Evolutionary conservation across 2,113 vertebrate species (phyloP).

Genomic region (Corvus moneduloides): DNA sequence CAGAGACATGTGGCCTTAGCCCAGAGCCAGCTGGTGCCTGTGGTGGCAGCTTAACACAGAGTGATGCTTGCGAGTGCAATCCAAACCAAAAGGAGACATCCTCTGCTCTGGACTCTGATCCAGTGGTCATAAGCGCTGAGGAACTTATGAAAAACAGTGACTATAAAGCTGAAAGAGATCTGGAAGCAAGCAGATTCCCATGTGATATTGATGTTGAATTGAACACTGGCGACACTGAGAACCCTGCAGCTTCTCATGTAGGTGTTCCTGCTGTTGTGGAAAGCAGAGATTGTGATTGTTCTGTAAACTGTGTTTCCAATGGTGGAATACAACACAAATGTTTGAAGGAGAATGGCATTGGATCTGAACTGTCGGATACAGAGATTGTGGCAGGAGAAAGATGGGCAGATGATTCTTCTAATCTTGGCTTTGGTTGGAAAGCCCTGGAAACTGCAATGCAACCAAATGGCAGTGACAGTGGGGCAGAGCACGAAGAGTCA

Average conservation of each 20-base stretch:
- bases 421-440: not conserved
- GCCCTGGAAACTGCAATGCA: not conserved
- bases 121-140: not conserved
- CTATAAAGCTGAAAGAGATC: not conserved
- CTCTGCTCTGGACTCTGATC: not conserved
- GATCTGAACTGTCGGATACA: not conserved
- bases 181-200: not conserved
- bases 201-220: not conserved
- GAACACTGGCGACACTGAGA: not conserved
- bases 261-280: conserved; percentile 2
- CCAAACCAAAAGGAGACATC: not conserved
- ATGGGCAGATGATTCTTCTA: not conserved
- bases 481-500: not conserved
- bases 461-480: not conserved
- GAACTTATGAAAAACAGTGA: not conserved
- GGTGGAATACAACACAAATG: not conserved
- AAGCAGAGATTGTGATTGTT: not conserved
- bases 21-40: not conserved
- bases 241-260: not conserved
- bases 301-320: not conserved
- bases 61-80: not conserved
- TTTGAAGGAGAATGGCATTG: not conserved
- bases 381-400: not conserved
- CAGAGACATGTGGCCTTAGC: not conserved
- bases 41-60: not conserved